These are phyloP conservation scores for Elaphurus davidianus DNA, from an alignment of 2,113 vertebrate genomes.

Conservation along the genomic window DNA sequence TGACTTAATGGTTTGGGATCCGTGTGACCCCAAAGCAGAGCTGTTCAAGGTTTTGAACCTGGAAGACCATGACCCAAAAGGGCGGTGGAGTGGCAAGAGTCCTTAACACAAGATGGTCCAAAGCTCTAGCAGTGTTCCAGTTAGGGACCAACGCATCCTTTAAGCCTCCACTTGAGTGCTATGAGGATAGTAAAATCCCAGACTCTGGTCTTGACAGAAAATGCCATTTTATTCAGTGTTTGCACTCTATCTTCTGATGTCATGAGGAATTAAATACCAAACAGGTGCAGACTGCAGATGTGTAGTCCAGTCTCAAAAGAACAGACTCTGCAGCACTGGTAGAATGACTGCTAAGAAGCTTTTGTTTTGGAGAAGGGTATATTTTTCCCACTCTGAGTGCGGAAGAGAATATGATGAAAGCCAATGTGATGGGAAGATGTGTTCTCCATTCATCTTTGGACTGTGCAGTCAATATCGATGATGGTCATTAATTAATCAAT, in stretches of 20 bases:
- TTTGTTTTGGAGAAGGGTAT: not conserved
- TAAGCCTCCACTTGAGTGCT: no score
- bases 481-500: constrained; percentile 41
- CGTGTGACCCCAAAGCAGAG: no score
- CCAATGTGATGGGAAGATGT: not conserved
- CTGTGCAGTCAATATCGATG: not conserved
- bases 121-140: accelerated
- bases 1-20: not conserved
- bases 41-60: not conserved
- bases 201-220: not conserved
- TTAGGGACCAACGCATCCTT: not conserved
- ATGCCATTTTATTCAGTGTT: not conserved
- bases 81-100: accelerated
- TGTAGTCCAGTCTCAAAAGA: not conserved
- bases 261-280: not conserved
- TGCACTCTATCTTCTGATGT: not conserved
- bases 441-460: not conserved
- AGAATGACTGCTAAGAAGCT: accelerated
- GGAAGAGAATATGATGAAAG: not conserved
- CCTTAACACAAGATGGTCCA: accelerated
- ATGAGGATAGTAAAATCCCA: accelerated
- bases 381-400: not conserved
- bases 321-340: accelerated
- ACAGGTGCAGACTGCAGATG: not conserved
- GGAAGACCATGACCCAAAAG: accelerated